Conservation (phyloP, 2,888 invertebrate genomes). For the Drosophila incognita region DNA sequence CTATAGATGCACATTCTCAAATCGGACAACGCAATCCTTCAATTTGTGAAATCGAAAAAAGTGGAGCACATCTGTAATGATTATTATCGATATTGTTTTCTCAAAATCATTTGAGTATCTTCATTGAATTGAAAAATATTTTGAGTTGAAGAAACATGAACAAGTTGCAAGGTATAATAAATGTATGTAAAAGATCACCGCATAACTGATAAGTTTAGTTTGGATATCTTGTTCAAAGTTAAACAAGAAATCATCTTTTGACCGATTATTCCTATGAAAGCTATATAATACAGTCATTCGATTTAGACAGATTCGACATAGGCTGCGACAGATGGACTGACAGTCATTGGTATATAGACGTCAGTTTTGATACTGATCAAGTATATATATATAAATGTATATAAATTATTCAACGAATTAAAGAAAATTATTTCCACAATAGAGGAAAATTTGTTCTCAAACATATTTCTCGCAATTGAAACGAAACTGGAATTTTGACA, state of each 20-base stretch:
- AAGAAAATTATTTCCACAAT: not conserved
- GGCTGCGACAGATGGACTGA: not conserved
- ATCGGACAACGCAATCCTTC: too few species aligned
- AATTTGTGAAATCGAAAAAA: too few species aligned
- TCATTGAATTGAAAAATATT: too few species aligned
- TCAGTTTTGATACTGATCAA: not conserved
- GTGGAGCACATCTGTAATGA: too few species aligned
- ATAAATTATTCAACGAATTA: not conserved
- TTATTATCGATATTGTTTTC: too few species aligned
- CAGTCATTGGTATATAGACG: too few species aligned
- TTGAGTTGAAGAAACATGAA: too few species aligned
- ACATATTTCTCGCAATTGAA: not conserved
- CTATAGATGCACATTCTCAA: too few species aligned
- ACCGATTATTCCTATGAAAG: not conserved
- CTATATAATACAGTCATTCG: not conserved
- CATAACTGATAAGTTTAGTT: not conserved
- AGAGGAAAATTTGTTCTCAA: not conserved
- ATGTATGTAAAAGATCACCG: too few species aligned
- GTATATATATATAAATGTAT: not conserved
- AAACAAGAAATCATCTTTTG: too few species aligned
- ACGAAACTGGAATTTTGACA: not conserved
- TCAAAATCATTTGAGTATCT: too few species aligned
- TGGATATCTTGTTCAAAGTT: not conserved
- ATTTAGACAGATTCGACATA: not conserved
- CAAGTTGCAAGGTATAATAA: too few species aligned